Evolutionary conservation across 2,888 invertebrate species (phyloP).

Genomic region (Acleris emargana): DNA sequence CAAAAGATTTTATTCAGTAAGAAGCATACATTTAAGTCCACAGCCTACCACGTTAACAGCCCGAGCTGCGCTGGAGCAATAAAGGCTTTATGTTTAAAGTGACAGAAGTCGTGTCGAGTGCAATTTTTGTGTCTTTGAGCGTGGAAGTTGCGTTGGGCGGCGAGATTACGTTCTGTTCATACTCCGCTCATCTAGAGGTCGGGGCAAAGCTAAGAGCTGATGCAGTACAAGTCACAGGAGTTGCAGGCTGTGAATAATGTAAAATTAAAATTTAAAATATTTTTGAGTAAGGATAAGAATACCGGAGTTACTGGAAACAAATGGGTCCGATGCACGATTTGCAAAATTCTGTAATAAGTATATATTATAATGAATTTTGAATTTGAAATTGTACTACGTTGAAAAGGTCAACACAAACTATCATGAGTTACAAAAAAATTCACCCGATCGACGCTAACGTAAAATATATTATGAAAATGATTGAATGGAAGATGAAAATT

Average conservation of each 20-base stretch:
- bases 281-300: no score
- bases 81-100: constrained; percentile 18
- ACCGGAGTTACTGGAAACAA: no score
- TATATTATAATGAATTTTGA: no score
- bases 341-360: no score
- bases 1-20: constrained; percentile 24
- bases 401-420: no score
- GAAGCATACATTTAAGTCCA: constrained; percentile 26
- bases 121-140: constrained; percentile 53
- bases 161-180: constrained; percentile 39
- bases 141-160: constrained; percentile 17
- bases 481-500: no score
- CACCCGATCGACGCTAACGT: no score
- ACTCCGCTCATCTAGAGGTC: constrained; percentile 33
- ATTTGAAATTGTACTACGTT: no score
- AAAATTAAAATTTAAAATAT: no score
- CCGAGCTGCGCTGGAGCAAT: not conserved
- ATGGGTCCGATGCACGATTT: no score
- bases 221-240: constrained; percentile 3
- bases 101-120: constrained; percentile 19
- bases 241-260: not conserved
- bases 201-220: constrained; percentile 25
- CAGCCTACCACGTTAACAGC: constrained; percentile 9
- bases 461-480: no score
- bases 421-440: no score